Evolutionary conservation across 2,113 vertebrate species (phyloP), one percentile per base, ranked within the genome.

Genomic region (Solea solea): DNA sequence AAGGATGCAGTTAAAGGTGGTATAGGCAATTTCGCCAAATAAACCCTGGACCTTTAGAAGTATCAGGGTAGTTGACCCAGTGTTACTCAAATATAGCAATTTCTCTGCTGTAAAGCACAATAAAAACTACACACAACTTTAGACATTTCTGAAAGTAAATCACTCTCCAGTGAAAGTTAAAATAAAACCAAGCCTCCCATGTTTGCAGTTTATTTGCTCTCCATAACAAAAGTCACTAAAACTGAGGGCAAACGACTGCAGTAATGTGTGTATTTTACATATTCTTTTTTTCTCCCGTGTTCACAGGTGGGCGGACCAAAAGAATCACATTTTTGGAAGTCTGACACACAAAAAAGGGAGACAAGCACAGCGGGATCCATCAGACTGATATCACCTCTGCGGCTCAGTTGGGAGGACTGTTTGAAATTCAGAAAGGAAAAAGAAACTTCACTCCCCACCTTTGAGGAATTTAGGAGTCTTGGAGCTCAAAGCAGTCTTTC

Each of bases 401-500:
- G 46, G 60, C 74, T 74, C 58, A 45, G 21, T 27, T 48, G 58
- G 72, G 76, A 76, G 48, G 56, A 72, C 82, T 58, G 50, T 68
- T 59, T 84, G 53, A 81, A 59, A 68, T 55, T 57, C 41, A 56
- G 52, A 45, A 67, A 16, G 13, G 44, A 56, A 34, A 63, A 45
- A 28, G 13, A 72, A 42, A 40, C 39, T 72, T 39, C 73, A 83
- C 78, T 82, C 77, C 21, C 75, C 75, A 77, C 75, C 56, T 81
- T 61, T 49, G 63, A 89, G 74, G 84, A 91, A 86, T 88, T 88
- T 62, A 76, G 73, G 66, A 79, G 67, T 64, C 61, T 77, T 69
- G 68, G 78, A 89, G 60, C 27, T 77, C 72, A 44, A 74, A 75
- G 81, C 67, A 79, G 65, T 64, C 64, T 59, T 69, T 85, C 76